Percentiles rank a stretch among this genome's conserved stretches.
These are phyloP conservation scores for Papilio polyxenes DNA, from an alignment of 1,140 invertebrate genomes.

Conservation along the genomic window DNA sequence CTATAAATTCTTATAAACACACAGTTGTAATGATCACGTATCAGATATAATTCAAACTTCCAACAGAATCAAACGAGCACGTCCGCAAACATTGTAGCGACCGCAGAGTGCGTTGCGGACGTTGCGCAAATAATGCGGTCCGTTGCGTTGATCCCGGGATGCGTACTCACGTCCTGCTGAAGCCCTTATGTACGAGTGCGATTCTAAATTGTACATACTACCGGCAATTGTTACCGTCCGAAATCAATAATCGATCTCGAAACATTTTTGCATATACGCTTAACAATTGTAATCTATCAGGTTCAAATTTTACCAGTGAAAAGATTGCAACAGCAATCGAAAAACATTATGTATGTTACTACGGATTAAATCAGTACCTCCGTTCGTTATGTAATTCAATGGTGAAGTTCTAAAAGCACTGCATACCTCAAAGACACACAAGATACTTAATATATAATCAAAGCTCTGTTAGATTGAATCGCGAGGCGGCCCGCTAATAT, in stretches of 20 bases:
- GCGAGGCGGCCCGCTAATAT: constrained; percentile 1
- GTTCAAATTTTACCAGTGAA: too few species aligned
- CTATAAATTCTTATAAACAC: background rate
- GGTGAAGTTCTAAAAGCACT: background rate
- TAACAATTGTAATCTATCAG: too few species aligned
- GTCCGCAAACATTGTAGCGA: constrained; percentile 26
- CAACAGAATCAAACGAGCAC: background rate
- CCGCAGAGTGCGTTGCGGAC: background rate
- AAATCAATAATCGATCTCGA: background rate
- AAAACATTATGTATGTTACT: background rate
- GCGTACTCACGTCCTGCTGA: background rate
- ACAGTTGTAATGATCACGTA: background rate
- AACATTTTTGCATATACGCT: too few species aligned
- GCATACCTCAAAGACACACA: background rate
- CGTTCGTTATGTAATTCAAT: background rate
- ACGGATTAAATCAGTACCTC: background rate
- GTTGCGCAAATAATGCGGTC: background rate
- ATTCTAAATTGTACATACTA: too few species aligned
- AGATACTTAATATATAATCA: constrained; percentile 18
- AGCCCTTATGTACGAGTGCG: background rate
- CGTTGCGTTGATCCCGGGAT: constrained; percentile 12
- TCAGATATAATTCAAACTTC: constrained; percentile 11
- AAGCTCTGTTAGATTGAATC: constrained; percentile 32
- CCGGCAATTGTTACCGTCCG: background rate
- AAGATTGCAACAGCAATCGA: too few species aligned